Percentiles rank a stretch among this genome's conserved stretches.
These are phyloP conservation scores for Mionectes macconnelli DNA, from an alignment of 2,113 vertebrate species.

Conservation along the genomic window DNA sequence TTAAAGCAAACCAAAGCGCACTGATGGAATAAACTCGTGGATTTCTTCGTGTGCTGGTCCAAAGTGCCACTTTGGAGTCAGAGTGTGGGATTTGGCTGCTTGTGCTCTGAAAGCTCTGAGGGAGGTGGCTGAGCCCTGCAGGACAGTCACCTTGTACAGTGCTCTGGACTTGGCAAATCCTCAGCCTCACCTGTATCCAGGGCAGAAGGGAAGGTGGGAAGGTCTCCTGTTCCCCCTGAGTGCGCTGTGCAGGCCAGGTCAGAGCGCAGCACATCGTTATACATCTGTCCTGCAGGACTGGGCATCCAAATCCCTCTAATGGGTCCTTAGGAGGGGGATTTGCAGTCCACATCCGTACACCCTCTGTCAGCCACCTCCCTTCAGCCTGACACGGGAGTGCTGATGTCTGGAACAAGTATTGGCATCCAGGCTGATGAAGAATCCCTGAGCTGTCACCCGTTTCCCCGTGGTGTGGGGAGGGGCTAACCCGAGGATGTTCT, in stretches of 20 bases:
- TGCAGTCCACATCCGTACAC: accelerated
- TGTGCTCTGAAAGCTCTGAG: accelerated
- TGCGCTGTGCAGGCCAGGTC: not conserved
- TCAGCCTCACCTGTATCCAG: accelerated
- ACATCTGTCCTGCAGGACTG: not conserved
- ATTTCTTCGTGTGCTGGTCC: not conserved
- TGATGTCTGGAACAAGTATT: accelerated
- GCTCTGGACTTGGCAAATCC: not conserved
- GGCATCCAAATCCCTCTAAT: accelerated
- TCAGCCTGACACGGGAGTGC: not conserved
- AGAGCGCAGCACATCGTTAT: not conserved
- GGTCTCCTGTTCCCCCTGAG: not conserved
- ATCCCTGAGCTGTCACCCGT: not conserved
- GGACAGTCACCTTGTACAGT: accelerated
- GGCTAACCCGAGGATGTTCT: not conserved
- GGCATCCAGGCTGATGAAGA: not conserved
- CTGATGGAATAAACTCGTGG: not conserved
- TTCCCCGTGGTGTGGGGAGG: not conserved
- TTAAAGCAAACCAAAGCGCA: not conserved
- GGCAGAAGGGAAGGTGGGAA: not conserved
- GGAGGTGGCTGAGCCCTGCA: not conserved
- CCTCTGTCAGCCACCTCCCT: not conserved
- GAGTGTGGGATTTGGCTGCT: not conserved
- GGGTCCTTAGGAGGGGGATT: not conserved
- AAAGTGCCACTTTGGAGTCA: not conserved